Evolutionary conservation across 1,140 invertebrate genomes (phyloP), one percentile per base, ranked within the genome.

Genomic region (Lepidurus packardi): DNA sequence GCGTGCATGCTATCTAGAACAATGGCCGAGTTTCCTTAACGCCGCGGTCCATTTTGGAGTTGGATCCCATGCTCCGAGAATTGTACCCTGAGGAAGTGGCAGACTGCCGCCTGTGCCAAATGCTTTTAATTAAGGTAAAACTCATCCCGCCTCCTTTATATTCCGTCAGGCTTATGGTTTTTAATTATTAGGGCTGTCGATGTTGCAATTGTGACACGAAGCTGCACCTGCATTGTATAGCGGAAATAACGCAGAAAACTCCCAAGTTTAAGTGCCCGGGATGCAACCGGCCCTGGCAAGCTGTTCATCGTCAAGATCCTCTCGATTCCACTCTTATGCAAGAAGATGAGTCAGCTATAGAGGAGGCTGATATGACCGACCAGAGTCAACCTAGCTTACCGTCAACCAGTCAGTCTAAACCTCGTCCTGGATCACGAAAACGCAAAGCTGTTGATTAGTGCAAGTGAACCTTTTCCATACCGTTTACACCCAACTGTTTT

Each of bases 51-150:
- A 41, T 78, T 43, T 47, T 74, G 41, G 78, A 78, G 44, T 43
- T 78, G 16, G 78, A 78, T 16, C 78, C 78, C 73, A 34, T 78
- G 42, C 45, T 78, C 34, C 65, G 73, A 7, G 75, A 78, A 34
- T 42, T 75, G 13, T 65, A 65, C 53, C 73, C 43, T 45, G 78
- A 78, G 11, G 73, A 74, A 21, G 16, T 78, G 25, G 43, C 42
- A 24, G 73, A 78, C 21, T 78, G 78, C 78, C 10, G 25, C 11
- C 25, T 78, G 41, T 78, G 78, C 43, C 74, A 44, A 21, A 74
- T 42, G 34, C 78, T 78, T 74, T 34, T 73, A 43, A 42, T 78
- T 74, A 78, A 78, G 73, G 78, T 78, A 73, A 43, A 43, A 42
- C 16, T 43, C 47, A 8, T 43, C 45, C n/a, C n/a, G 24, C 13